These are phyloP conservation scores for Drepanosiphum platanoidis DNA, from an alignment of 2,888 invertebrate genomes.

Conservation along the genomic window DNA sequence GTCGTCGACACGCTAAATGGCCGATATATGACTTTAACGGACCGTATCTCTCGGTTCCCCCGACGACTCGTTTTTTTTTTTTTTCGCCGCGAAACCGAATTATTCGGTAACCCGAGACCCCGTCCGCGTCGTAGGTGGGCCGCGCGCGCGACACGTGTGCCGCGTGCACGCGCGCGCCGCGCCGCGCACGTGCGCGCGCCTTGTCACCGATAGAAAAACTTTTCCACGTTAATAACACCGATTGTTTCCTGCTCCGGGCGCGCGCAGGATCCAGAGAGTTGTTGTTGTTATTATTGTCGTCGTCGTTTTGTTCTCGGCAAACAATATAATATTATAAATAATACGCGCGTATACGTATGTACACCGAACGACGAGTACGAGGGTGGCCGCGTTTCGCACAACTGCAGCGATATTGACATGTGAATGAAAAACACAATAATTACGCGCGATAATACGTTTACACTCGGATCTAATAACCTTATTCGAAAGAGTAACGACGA, in stretches of 20 bases:
- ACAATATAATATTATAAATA: conserved; percentile 18
- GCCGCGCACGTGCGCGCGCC: conserved; percentile 57
- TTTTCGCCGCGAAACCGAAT: conserved; percentile 34
- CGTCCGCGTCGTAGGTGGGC: conserved; percentile 15
- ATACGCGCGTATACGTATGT: not conserved
- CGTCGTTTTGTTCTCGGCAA: conserved; percentile 42
- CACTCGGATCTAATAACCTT: too few species aligned
- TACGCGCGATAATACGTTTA: too few species aligned
- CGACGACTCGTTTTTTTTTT: too few species aligned
- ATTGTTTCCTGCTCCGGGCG: conserved; percentile 15
- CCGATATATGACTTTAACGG: not conserved
- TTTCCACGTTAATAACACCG: conserved; percentile 61
- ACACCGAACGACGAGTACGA: not conserved
- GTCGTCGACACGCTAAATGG: not conserved
- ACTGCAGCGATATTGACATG: conserved; percentile 39
- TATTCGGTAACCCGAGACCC: conserved; percentile 49
- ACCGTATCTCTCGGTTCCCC: too few species aligned
- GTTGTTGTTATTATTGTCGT: too few species aligned
- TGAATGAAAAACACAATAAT: too few species aligned
- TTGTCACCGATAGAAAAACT: conserved; percentile 55
- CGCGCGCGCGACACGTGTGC: conserved; percentile 26
- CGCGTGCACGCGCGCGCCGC: not conserved
- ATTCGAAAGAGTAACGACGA: too few species aligned
- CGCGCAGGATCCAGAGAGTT: conserved; percentile 13
- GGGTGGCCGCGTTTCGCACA: conserved; percentile 38